phyloP scores from a whole-genome alignment of 2,797 vertebrate genomes.

The Tenualosa ilisha region DNA sequence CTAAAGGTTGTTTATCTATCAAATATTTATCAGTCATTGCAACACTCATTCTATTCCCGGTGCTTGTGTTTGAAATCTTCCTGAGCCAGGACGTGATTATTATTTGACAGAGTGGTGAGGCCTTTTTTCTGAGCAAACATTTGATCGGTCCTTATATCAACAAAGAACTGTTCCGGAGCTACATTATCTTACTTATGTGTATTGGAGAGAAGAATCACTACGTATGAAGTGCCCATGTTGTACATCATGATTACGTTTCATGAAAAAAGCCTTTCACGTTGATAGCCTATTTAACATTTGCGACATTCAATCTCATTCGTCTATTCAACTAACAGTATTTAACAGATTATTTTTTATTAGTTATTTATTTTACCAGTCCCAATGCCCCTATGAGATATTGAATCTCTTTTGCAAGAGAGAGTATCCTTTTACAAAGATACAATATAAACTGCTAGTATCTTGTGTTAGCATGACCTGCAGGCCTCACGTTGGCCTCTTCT shows the following conservation, averaged over 20 bases:
- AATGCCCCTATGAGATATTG: too few species aligned
- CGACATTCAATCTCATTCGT: background rate
- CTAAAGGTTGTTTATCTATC: background rate
- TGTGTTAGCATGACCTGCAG: too few species aligned
- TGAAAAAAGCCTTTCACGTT: background rate
- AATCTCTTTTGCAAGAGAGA: too few species aligned
- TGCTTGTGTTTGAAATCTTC: background rate
- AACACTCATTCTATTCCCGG: background rate
- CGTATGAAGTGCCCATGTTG: background rate
- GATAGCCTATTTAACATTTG: background rate
- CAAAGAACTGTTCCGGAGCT: background rate
- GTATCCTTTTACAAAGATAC: too few species aligned
- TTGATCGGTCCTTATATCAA: background rate
- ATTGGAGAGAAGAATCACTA: background rate
- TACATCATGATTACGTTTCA: constrained; percentile 1
- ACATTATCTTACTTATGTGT: background rate
- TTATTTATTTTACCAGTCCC: too few species aligned
- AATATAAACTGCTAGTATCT: too few species aligned
- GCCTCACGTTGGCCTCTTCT: too few species aligned
- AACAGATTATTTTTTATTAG: background rate
- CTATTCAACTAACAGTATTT: background rate
- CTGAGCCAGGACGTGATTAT: background rate
- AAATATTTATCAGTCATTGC: background rate
- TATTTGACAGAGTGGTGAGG: background rate
- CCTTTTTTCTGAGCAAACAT: background rate